These are phyloP conservation scores for Drosophila maculinotata DNA, from an alignment of 2,888 invertebrate species.

Conservation along the genomic window DNA sequence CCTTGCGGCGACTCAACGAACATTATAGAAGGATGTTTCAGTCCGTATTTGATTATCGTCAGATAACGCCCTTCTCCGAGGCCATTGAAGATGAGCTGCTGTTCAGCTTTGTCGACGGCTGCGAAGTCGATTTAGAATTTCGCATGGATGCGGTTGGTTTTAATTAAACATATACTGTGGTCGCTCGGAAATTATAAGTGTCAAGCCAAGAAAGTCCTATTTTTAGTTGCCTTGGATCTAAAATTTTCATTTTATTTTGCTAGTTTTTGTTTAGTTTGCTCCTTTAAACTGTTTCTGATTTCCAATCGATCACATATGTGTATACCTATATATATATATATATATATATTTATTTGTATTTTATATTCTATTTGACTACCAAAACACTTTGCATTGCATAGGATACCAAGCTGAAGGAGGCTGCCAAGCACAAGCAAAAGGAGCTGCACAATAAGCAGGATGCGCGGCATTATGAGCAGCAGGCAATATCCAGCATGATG, in stretches of 20 bases:
- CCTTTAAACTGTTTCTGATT: not conserved
- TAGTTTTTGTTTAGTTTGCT: too few species aligned
- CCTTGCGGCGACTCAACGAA: conserved; percentile 88
- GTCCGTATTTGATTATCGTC: conserved; percentile 87
- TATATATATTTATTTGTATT: not conserved
- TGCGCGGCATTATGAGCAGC: conserved; percentile 82
- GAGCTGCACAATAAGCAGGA: conserved; percentile 72
- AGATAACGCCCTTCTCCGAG: conserved; percentile 89
- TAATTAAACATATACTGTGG: not conserved
- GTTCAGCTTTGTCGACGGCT: conserved; percentile 84
- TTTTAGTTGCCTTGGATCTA: not conserved
- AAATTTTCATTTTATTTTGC: not conserved
- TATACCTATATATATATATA: not conserved
- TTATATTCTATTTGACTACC: not conserved
- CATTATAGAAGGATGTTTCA: conserved; percentile 89
- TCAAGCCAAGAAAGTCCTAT: too few species aligned
- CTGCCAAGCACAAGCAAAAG: conserved; percentile 65
- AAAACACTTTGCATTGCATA: conserved; percentile 1
- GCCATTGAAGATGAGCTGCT: conserved; percentile 87
- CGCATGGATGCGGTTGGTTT: conserved; percentile 83
- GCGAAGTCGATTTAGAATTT: conserved; percentile 86
- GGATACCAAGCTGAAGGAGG: conserved; percentile 54
- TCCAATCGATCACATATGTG: not conserved
- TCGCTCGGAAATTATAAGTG: not conserved
- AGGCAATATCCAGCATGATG: conserved; percentile 83